Evolutionary conservation across 2,113 vertebrate genomes (phyloP), one percentile per base, ranked within the genome.

Genomic region (Danionella cerebrum): DNA sequence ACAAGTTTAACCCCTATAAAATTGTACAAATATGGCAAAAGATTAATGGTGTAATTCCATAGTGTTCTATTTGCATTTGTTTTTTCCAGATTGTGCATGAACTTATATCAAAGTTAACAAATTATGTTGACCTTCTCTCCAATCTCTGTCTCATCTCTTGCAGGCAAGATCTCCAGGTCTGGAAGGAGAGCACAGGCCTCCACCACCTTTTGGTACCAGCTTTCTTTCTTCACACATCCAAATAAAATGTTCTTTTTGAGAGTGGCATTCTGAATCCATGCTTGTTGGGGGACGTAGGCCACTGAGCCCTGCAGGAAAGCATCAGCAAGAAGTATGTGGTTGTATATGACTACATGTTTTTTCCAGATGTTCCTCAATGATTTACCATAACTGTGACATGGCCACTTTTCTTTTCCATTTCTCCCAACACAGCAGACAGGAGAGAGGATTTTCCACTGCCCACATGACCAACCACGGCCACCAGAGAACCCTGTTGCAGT

Each of bases 171-270:
- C 62, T 90, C 82, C 73, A 91, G 80, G 80, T 91, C 87, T 0
- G 87, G 86, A 21, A 89, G 65, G 31, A 94, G 84, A 58, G 81
- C 85, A 16, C 89, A 91, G 25, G 86, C 89, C 57, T 90, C 88
- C 70, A 92, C 76, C 13, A 90, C 84, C 5, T 67, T 69, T 29
- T 89, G 57, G 0, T 91, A 92, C 83, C 82, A 80, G 22, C 75
- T 67, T 36, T 80, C 84, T 48, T 84, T 84, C 60, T 76, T 80
- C 50, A 71, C 25, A 2, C 70, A 81, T 18, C 88, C 88, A 76
- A 93, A 92, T n/a, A 90, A 64, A 69, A 87, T 83, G 77, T 91
- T 92, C 65, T 90, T 85, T 66, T 83, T 83, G 36, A 92, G 81
- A 18, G 75, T 87, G 35, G 76, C 76, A 51, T 90, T 93, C 79